Evolutionary conservation across 2,797 vertebrate species (phyloP).

Genomic region (Anas flavirostris): DNA sequence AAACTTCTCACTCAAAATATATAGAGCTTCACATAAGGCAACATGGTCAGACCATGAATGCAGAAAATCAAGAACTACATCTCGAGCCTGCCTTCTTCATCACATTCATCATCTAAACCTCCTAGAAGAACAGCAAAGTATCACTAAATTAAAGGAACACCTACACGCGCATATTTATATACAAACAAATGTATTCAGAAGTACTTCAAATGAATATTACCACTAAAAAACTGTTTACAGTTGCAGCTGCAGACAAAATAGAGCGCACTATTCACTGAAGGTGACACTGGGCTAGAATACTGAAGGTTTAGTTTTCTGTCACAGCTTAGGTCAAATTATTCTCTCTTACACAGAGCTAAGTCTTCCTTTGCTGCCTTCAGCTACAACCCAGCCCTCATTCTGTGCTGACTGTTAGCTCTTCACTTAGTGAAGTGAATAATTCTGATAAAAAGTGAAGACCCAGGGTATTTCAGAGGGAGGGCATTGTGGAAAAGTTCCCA

Average conservation of each 20-base stretch:
- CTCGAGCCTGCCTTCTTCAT: not conserved
- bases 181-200: not conserved
- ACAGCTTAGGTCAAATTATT: not conserved
- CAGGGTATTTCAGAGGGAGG: not conserved
- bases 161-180: fast-evolving
- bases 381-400: not conserved
- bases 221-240: not conserved
- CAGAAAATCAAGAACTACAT: not conserved
- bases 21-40: not conserved
- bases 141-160: not conserved
- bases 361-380: not conserved
- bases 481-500: not conserved
- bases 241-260: not conserved
- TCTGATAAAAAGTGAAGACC: not conserved
- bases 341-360: not conserved
- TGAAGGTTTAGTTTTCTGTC: not conserved
- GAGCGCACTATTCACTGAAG: fast-evolving
- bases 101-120: not conserved
- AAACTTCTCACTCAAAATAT: not conserved
- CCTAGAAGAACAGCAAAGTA: not conserved
- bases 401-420: not conserved
- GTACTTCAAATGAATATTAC: not conserved
- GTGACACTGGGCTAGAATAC: not conserved
- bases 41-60: not conserved
- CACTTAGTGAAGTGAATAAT: not conserved